A percentile compares a stretch with the other conserved stretches of the same genome.
Conservation (phyloP, 23 tunicate species). For the Trididemnum clinides region DNA sequence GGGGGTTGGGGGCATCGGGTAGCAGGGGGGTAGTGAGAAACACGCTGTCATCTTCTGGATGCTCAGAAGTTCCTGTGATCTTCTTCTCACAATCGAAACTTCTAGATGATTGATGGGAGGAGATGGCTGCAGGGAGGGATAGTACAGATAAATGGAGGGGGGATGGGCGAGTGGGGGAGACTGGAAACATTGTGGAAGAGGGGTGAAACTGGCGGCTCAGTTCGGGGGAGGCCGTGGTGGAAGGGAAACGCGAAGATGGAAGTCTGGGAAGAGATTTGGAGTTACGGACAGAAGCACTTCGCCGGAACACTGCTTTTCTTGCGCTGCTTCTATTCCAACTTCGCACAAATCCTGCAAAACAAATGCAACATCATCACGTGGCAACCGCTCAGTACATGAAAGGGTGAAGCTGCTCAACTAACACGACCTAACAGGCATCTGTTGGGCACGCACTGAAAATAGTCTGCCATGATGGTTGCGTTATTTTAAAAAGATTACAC, state of each 20-base stretch:
- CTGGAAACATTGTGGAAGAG: slow-evolving; percentile 84
- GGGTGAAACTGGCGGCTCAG: slow-evolving; percentile 49
- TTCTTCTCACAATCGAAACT: neutral
- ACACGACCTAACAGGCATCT: too few species aligned
- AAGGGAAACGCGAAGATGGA: slow-evolving; percentile 43
- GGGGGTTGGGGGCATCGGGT: neutral
- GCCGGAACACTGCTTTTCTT: slow-evolving; percentile 6
- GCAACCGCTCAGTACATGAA: too few species aligned
- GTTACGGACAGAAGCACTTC: slow-evolving; percentile 66
- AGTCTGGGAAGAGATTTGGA: slow-evolving; percentile 87
- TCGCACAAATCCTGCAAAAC: neutral
- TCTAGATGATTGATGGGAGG: neutral
- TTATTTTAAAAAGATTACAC: too few species aligned
- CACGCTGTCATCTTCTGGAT: slow-evolving; percentile 44
- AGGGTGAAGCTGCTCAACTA: too few species aligned
- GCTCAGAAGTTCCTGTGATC: neutral
- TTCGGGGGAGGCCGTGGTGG: slow-evolving; percentile 4
- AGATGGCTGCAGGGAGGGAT: slow-evolving; percentile 27
- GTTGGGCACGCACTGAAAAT: too few species aligned
- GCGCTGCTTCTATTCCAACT: slow-evolving; percentile 40
- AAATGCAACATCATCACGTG: too few species aligned
- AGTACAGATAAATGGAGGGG: slow-evolving; percentile 24
- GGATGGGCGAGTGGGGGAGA: slow-evolving; percentile 24
- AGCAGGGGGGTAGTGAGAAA: neutral
- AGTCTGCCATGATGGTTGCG: too few species aligned